Evolutionary conservation across 2,113 vertebrate species (phyloP), one percentile per base, ranked within the genome.

Genomic region (Dipodomys spectabilis): DNA sequence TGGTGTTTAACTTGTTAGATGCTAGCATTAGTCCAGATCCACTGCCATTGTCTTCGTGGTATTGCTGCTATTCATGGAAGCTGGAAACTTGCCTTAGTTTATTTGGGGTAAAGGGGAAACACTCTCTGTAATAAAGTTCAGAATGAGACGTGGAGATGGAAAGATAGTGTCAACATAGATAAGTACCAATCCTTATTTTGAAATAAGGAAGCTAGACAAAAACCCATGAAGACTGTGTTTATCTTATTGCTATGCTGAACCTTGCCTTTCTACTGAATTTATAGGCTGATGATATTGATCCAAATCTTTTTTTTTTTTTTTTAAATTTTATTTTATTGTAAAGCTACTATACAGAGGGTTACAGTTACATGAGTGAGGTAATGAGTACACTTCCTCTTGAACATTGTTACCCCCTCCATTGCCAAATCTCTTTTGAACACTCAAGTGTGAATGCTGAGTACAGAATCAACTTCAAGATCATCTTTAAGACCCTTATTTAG

Each of bases 1-100:
- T 89, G 78, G 27, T 80, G 12, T 86, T 95, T 91, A 91, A 62
- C 80, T 93, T 95, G 74, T 73, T 88, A 85, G 62, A 35, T 23
- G 45, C 39, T 92, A 79, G 67, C 44, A 80, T 15, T 77, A n/a
- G n/a, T 69, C 44, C 57, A 78, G 57, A 86, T 45, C 8, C 10
- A 72, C 25, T 67, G 57, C 19, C 32, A 0, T 35, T 80, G 71
- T 80, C 72, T 92, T 75, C 86, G 72, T 18, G 90, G 65, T 67
- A 7, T 74, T 88, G 69, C 19, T 44, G 83, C 0, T 65, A 75
- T 87, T 93, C 93, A n/a, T 79, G 91, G 60, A 53, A 69, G 90
- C 45, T 85, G 44, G 49, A 35, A 95, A 30, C 22, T 77, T 92
- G 18, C 65, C 84, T 74, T 75, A 83, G 22, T 82, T 88, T 92